A percentile compares a stretch with the other conserved stretches of the same genome.
Conservation (phyloP, 2,113 vertebrate species). For the Amblyornis subalaris region DNA sequence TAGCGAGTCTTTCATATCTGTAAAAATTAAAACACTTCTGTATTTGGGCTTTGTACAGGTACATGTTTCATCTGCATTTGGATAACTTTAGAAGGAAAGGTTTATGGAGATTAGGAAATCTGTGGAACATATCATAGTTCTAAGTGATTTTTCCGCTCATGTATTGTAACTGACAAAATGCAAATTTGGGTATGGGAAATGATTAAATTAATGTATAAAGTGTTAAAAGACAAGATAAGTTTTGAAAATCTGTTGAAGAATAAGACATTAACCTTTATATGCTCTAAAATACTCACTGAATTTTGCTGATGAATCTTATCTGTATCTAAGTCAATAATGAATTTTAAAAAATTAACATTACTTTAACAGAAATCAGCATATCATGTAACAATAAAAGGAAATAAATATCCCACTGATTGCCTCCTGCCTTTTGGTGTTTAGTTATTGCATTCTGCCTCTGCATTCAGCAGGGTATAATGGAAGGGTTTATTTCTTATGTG, state of each 20-base stretch:
- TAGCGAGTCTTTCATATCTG: neutral
- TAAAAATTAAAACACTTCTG: neutral
- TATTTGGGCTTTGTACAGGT: neutral
- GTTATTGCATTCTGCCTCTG: slow-evolving; percentile 45
- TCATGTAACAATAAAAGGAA: slow-evolving; percentile 29
- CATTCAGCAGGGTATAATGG: slow-evolving; percentile 52
- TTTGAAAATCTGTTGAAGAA: neutral
- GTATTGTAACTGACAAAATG: neutral
- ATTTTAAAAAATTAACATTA: neutral
- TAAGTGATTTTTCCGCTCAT: neutral
- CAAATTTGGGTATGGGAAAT: neutral
- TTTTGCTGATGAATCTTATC: slow-evolving; percentile 35
- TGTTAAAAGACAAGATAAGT: neutral
- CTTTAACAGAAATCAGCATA: slow-evolving; percentile 25
- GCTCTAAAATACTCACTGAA: neutral
- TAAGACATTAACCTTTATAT: neutral
- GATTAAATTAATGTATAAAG: neutral
- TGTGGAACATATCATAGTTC: neutral
- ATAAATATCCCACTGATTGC: slow-evolving; percentile 59
- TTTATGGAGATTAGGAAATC: neutral
- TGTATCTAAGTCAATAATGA: neutral
- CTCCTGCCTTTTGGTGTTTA: slow-evolving; percentile 40
- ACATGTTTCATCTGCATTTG: neutral
- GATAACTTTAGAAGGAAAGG: neutral
- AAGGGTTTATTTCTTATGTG: slow-evolving; percentile 62